Percentiles rank a stretch among this genome's conserved stretches.
phyloP scores from a whole-genome alignment of 2,888 invertebrate species.

The Bhutanitis thaidina region DNA sequence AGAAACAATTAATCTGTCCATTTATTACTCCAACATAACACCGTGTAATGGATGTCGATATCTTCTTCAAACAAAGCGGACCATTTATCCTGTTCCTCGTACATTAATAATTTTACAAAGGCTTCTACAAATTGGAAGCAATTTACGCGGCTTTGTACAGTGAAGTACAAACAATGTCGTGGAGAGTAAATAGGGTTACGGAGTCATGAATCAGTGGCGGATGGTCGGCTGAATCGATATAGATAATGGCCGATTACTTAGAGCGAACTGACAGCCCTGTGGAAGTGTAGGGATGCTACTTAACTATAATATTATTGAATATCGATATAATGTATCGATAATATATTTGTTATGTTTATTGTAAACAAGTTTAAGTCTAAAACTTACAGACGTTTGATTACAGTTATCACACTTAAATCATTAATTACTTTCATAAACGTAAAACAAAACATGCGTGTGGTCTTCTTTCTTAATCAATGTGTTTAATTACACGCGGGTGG shows the following conservation, averaged over 20 bases:
- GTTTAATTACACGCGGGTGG: neutral
- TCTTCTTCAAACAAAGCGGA: neutral
- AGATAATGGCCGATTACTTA: slow-evolving; percentile 66
- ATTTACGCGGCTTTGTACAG: slow-evolving; percentile 10
- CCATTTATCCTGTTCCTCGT: neutral
- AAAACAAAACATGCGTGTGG: neutral
- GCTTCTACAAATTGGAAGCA: neutral
- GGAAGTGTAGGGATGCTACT: slow-evolving; percentile 38
- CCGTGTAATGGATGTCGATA: slow-evolving; percentile 8
- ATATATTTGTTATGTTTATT: no score
- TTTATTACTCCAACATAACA: slow-evolving; percentile 16
- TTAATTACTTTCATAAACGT: no score
- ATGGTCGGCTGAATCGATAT: slow-evolving; percentile 50
- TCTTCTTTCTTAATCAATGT: neutral
- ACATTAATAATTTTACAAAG: neutral
- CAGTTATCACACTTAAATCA: no score
- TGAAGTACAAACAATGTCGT: slow-evolving; percentile 16
- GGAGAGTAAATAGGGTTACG: slow-evolving; percentile 12
- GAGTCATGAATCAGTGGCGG: slow-evolving; percentile 40
- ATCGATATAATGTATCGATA: slow-evolving; percentile 19
- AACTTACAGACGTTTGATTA: no score
- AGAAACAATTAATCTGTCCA: slow-evolving; percentile 21
- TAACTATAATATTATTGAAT: neutral
- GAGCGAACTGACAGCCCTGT: slow-evolving; percentile 55
- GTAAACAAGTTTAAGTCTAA: no score